Base-by-base conservation (phyloP, 2,113 vertebrate species). In the Sinocyclocheilus anophthalmus region DNA sequence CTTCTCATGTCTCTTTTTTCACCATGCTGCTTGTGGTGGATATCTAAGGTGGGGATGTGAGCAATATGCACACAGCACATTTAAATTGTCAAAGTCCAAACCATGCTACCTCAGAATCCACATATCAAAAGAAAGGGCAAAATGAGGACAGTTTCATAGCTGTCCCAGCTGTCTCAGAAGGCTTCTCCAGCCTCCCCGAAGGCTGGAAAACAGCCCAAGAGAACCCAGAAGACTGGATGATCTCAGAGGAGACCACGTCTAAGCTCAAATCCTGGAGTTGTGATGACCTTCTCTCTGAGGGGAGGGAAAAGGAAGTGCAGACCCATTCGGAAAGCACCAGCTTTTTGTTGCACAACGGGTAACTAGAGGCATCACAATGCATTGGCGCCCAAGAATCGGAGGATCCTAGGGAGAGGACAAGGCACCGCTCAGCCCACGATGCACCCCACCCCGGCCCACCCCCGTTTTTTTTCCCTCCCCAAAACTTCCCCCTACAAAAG, bases 1-100 rank as follows among this genome's bases (percentile, higher is more conserved):
- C 94, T 95, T 94, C 88, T 89, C 89, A 93, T 95, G 88, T 97
- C 94, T 97, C 92, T 96, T 92, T 96, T 94, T 95, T 93, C 26
- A 92, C 92, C 95, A 96, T 92, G 96, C 96, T 96, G 96, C 96
- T 95, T 91, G 92, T 57, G 91, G 93, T 87, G 89, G 91, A 96
- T 96, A 92, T 88, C 92, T 94, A 96, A 97, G 96, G 95, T 96
- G 96, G 96, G 96, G 94, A 95, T 91, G 93, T 94, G 94, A 96
- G 93, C 94, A 94, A 90, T 93, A 85, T 92, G 81, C 94, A 95
- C 90, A 92, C 95, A 83, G 88, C 96, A 91, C 93, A 95, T 92
- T 95, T 95, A 91, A 94, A 93, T 91, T 94, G 91, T 90, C 94
- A 94, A 86, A 93, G 93, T 93, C 91, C 93, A 90, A 94, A 93